Evolutionary conservation across 2,113 vertebrate genomes (phyloP).

Genomic region (Festucalex cinctus): DNA sequence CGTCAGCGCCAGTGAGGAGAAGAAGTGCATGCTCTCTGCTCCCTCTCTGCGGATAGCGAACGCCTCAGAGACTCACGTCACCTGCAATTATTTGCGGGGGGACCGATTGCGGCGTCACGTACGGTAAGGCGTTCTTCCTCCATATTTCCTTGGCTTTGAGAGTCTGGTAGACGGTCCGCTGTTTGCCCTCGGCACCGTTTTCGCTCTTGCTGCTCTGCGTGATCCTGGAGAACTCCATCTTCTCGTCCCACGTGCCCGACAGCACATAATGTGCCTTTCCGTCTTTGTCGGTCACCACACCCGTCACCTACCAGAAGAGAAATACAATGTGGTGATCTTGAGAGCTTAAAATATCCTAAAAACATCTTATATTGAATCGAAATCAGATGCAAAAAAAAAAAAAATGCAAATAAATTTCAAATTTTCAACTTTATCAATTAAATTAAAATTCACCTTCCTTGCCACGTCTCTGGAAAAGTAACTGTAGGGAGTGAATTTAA

Average conservation of each 20-base stretch:
- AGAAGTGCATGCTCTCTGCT: slow-evolving; percentile 95
- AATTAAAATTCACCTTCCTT: slow-evolving; percentile 79
- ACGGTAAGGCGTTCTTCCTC: slow-evolving; percentile 90
- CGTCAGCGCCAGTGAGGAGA: slow-evolving; percentile 88
- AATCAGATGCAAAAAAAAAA: no score
- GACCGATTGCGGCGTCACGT: slow-evolving; percentile 63
- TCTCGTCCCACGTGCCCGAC: slow-evolving; percentile 95
- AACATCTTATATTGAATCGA: no score
- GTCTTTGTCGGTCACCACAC: slow-evolving; percentile 84
- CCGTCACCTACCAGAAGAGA: slow-evolving; percentile 78
- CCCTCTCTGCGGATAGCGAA: slow-evolving; percentile 74
- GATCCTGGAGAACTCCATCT: slow-evolving; percentile 91
- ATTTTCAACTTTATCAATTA: no score
- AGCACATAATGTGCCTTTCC: slow-evolving; percentile 89
- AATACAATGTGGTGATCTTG: no score
- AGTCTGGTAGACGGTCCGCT: slow-evolving; percentile 78
- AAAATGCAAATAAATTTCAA: no score
- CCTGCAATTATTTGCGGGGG: background rate
- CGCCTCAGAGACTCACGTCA: background rate
- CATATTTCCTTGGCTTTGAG: slow-evolving; percentile 87
- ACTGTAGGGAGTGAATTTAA: slow-evolving; percentile 96
- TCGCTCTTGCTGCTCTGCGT: slow-evolving; percentile 75
- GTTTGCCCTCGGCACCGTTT: slow-evolving; percentile 82
- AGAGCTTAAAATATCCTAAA: no score
- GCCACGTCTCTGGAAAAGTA: slow-evolving; percentile 95